Evolutionary conservation across 2,113 vertebrate genomes (phyloP).

Genomic region (Oreochromis aureus): DNA sequence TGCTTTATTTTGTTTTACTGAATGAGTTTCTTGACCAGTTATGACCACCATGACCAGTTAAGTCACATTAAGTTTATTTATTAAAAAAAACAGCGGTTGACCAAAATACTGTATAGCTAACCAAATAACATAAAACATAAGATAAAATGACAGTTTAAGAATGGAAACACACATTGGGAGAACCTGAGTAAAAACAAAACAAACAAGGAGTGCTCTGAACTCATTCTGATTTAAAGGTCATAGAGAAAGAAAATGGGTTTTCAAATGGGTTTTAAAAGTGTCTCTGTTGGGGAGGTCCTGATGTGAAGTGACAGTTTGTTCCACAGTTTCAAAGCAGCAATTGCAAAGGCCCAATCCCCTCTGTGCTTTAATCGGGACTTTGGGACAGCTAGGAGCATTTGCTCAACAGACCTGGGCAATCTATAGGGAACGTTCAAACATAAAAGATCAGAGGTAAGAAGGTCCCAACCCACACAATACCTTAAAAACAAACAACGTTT

Average conservation of each 20-base stretch:
- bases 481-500: background rate
- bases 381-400: background rate
- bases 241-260: background rate
- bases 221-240: background rate
- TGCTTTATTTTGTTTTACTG: background rate
- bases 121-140: background rate
- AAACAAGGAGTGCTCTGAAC: background rate
- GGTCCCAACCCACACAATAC: background rate
- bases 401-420: background rate
- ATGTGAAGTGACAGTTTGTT: background rate
- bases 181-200: background rate
- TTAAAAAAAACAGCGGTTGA: background rate
- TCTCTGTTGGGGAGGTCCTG: background rate
- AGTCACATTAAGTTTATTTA: background rate
- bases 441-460: background rate
- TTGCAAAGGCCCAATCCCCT: background rate
- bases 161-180: background rate
- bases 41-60: background rate
- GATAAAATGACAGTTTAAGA: background rate
- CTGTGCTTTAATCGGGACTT: background rate
- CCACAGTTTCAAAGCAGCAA: background rate
- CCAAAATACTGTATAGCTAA: background rate
- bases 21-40: background rate
- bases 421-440: background rate
- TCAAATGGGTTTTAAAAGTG: background rate